Conservation (phyloP, 2,113 vertebrate species). For the Passer montanus region DNA sequence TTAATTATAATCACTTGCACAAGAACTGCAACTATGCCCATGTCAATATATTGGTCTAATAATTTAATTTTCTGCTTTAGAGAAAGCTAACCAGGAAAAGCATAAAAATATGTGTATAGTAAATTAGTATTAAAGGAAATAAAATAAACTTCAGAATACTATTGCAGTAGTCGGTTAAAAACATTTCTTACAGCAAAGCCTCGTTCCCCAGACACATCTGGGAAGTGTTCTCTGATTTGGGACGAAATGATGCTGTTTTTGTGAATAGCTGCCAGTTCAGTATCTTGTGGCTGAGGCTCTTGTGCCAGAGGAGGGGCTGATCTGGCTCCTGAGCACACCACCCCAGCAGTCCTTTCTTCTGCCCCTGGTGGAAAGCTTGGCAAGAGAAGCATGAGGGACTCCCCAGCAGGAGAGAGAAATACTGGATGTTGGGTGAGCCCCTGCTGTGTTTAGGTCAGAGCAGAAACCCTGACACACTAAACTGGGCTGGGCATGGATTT, state of each 20-base stretch:
- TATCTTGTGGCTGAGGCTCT: neutral
- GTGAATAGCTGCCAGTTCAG: neutral
- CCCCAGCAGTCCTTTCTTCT: neutral
- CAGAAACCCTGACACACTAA: neutral
- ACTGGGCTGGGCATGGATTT: neutral
- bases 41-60: neutral
- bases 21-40: neutral
- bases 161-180: neutral
- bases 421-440: neutral
- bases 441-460: neutral
- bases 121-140: neutral
- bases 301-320: neutral
- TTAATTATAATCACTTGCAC: neutral
- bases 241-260: neutral
- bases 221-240: neutral
- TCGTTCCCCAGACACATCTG: neutral
- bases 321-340: neutral
- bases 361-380: neutral
- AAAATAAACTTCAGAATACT: neutral
- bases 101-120: neutral
- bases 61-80: neutral
- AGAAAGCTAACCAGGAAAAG: neutral
- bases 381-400: neutral
- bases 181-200: neutral
- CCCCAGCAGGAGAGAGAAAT: rapidly evolving